Base-by-base conservation (phyloP, 2,113 vertebrate genomes). In the Pluvialis apricaria region DNA sequence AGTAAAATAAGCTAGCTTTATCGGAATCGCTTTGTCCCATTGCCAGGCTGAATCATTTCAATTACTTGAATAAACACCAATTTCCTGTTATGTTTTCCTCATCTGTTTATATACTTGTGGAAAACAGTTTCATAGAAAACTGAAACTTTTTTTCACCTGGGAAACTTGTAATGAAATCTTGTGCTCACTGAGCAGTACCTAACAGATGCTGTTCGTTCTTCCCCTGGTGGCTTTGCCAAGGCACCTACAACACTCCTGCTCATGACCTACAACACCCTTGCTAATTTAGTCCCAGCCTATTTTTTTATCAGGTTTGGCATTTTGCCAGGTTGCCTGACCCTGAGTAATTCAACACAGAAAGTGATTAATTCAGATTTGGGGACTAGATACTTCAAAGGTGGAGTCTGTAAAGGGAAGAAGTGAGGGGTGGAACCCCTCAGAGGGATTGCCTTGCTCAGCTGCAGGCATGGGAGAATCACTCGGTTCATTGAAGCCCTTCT, bases 341-440 rank as follows among this genome's bases (percentile, higher is more conserved):
- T 78, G 64, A 87, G 82, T 95, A 93, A 90, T 95, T 96, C 80
- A 83, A 92, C 93, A 97, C 55, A 81, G 71, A 96, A 94, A 89
- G 78, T 86, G 90, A 97, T 97, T 96, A 94, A 96, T 92, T 86
- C 36, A 57, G 25, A 95, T 84, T 87, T 94, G 89, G 79, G 84
- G 75, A 96, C 91, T 82, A 95, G 83, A 76, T 95, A 85, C 94
- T 94, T 97, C 94, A 92, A 96, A 97, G 91, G 58, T 92, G 85
- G 77, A 86, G 61, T 91, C 60, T 85, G 54, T 66, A 87, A 91
- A 88, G 36, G 60, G 66, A 89, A 94, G 75, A 78, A 94, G 77
- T 61, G 32, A 94, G 73, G 82, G 68, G 58, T 85, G 62, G 81
- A 82, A 92, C 62, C 32, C 78, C 58, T 77, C 28, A 73, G 73